Evolutionary conservation across 2,888 invertebrate species (phyloP).

Genomic region (Drosophila incognita): DNA sequence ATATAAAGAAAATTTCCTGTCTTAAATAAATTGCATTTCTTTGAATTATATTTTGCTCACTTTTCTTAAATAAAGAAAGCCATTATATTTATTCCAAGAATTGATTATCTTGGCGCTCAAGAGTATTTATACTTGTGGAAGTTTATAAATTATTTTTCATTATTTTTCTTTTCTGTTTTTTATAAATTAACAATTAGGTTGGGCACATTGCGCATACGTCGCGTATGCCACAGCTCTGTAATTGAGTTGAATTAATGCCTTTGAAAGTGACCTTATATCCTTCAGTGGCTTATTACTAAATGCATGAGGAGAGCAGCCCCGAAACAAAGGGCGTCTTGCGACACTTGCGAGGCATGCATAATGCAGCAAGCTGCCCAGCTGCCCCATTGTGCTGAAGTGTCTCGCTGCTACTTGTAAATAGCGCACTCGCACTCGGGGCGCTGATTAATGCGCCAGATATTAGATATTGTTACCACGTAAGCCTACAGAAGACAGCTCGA

Average conservation of each 20-base stretch:
- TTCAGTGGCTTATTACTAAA: constrained; percentile 34
- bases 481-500: constrained; percentile 35
- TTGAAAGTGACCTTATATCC: not conserved
- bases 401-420: constrained; percentile 37
- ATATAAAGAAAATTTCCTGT: not conserved
- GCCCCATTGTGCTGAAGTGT: constrained; percentile 3
- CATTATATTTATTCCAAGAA: not conserved
- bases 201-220: constrained; percentile 34
- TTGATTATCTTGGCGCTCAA: not conserved
- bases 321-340: constrained; percentile 26
- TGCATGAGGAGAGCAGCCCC: not conserved
- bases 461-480: constrained; percentile 33
- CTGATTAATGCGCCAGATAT: constrained; percentile 53
- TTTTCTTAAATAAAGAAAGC: not conserved
- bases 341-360: constrained; percentile 49
- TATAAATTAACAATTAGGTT: not conserved
- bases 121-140: not conserved
- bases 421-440: constrained; percentile 17
- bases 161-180: not conserved
- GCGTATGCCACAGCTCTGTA: constrained; percentile 1
- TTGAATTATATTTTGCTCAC: not conserved
- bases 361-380: constrained; percentile 22
- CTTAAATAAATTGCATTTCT: not conserved
- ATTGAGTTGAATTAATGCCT: constrained; percentile 25
- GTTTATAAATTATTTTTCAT: not conserved